Percentiles rank a stretch among this genome's conserved stretches.
These are phyloP conservation scores for Cyclina sinensis DNA, from an alignment of 1,140 invertebrate species.

Conservation along the genomic window DNA sequence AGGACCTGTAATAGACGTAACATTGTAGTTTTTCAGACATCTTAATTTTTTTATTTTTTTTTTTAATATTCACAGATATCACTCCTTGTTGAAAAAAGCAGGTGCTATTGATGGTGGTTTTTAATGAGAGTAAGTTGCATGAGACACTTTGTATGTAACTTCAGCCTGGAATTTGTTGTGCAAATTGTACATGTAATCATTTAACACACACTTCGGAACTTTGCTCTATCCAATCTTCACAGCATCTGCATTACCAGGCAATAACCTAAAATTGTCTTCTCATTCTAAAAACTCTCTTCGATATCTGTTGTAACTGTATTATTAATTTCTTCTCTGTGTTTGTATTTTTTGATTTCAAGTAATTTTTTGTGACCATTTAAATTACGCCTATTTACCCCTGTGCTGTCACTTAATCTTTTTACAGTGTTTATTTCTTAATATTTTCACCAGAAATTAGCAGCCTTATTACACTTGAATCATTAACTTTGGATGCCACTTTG, in stretches of 20 bases:
- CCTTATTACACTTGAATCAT: neutral
- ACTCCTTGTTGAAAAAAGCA: slow-evolving; percentile 44
- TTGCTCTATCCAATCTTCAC: slow-evolving; percentile 31
- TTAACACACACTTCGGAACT: slow-evolving; percentile 20
- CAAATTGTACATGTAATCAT: slow-evolving; percentile 60
- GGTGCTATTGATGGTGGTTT: slow-evolving; percentile 2
- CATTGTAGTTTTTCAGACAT: slow-evolving; percentile 41
- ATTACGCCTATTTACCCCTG: slow-evolving; percentile 25
- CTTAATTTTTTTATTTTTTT: slow-evolving; percentile 31
- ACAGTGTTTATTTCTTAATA: slow-evolving; percentile 44
- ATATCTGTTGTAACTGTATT: slow-evolving; percentile 5
- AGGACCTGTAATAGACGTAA: slow-evolving; percentile 28
- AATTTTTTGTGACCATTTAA: neutral
- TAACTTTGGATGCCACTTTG: slow-evolving; percentile 3
- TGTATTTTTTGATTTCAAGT: too few relatives aligned
- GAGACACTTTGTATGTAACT: slow-evolving; percentile 53
- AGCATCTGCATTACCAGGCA: slow-evolving; percentile 42
- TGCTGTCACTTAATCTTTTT: neutral
- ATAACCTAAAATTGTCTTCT: slow-evolving; percentile 45
- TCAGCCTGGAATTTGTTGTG: slow-evolving; percentile 39
- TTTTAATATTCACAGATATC: slow-evolving; percentile 42
- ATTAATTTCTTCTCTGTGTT: neutral
- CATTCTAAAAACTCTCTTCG: slow-evolving; percentile 29
- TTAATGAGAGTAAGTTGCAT: slow-evolving; percentile 34
- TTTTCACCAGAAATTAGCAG: slow-evolving; percentile 14